A percentile compares a stretch with the other conserved stretches of the same genome.
phyloP scores from a whole-genome alignment of 2,797 vertebrate species.

The Bufotes viridis region DNA sequence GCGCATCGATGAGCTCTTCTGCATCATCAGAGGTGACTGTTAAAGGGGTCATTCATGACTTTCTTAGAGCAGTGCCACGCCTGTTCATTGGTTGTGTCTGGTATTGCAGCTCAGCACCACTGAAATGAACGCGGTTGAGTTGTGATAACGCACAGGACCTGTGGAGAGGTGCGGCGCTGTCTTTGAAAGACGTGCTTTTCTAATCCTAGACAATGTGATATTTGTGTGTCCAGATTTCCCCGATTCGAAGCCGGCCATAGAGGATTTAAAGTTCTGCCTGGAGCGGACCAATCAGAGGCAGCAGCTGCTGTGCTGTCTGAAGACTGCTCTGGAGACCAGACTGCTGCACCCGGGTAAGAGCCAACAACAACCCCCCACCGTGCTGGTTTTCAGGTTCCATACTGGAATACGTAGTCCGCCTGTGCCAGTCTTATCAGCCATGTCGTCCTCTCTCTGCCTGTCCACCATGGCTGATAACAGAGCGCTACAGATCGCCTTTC shows the following conservation, averaged over 20 bases:
- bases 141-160: background rate
- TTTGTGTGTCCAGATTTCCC: conserved; percentile 85
- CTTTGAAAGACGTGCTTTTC: background rate
- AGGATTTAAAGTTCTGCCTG: conserved; percentile 95
- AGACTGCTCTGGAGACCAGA: conserved; percentile 89
- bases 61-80: background rate
- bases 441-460: background rate
- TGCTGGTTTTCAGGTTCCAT: no score
- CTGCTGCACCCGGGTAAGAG: conserved; percentile 91
- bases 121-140: background rate
- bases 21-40: conserved; percentile 90
- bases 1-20: conserved; percentile 96
- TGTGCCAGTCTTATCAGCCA: background rate
- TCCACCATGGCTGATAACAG: no score
- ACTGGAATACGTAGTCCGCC: background rate
- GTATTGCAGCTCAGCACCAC: background rate
- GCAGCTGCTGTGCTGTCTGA: conserved; percentile 91
- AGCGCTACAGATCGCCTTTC: no score
- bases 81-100: background rate
- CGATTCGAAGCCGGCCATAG: conserved; percentile 93
- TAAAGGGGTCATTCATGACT: background rate
- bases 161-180: background rate
- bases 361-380: background rate
- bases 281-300: conserved; percentile 94
- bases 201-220: no score